Conservation (phyloP, 2,113 vertebrate species). For the Peromyscus polionotus region DNA sequence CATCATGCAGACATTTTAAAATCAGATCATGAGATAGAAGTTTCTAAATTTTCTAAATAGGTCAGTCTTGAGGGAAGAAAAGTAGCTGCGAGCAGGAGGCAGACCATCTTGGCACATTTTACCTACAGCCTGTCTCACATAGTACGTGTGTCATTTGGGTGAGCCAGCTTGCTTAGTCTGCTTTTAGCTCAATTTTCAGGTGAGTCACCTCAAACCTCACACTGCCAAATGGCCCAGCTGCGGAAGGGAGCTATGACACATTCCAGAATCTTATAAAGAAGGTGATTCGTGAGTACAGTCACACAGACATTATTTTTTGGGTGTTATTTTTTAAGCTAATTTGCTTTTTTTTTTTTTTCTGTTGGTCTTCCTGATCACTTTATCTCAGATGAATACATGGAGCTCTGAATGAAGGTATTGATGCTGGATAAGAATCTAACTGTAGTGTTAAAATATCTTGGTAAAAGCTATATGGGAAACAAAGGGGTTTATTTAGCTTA, state of each 20-base stretch:
- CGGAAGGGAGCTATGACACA: background rate
- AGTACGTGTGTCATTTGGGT: background rate
- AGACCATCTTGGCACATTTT: background rate
- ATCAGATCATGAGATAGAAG: background rate
- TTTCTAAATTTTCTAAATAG: background rate
- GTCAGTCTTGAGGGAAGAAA: background rate
- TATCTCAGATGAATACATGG: background rate
- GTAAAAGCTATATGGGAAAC: background rate
- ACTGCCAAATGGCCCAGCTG: background rate
- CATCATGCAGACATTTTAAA: background rate
- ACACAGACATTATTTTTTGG: background rate
- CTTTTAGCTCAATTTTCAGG: conserved; percentile 58
- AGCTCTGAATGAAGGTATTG: background rate
- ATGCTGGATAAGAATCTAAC: conserved; percentile 1
- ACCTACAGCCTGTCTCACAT: background rate
- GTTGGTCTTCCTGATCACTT: background rate
- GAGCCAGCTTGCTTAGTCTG: background rate
- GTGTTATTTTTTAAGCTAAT: conserved; percentile 19
- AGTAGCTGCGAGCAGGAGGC: background rate
- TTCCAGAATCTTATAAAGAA: conserved; percentile 41
- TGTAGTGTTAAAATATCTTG: background rate
- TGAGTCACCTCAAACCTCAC: conserved; percentile 39
- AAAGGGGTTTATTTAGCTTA: background rate
- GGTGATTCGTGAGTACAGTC: conserved; percentile 24
- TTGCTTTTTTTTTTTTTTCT: background rate